Conservation (phyloP, 2,797 vertebrate species). For the Trichosurus vulpecula region DNA sequence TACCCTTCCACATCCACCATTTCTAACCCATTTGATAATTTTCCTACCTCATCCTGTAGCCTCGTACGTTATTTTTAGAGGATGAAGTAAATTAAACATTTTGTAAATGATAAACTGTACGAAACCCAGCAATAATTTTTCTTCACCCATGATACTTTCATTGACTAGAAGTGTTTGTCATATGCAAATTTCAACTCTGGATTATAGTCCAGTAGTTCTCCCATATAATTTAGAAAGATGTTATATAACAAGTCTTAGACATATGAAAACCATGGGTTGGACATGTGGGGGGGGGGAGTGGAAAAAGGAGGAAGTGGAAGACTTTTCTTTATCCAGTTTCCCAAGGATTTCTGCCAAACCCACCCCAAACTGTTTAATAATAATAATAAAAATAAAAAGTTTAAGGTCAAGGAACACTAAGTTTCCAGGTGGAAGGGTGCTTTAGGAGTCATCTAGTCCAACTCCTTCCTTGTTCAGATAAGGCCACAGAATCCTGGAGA, state of each 20-base stretch:
- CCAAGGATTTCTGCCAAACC: neutral
- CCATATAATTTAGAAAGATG: neutral
- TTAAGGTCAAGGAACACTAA: neutral
- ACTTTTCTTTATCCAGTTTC: neutral
- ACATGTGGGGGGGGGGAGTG: no score
- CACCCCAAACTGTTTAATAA: neutral
- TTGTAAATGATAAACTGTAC: neutral
- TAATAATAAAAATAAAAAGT: neutral
- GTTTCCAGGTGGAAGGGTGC: neutral
- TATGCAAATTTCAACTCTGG: neutral
- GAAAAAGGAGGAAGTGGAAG: neutral
- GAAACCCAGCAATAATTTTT: neutral
- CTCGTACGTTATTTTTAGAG: neutral
- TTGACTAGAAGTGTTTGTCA: neutral
- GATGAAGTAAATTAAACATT: neutral
- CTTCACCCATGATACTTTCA: neutral
- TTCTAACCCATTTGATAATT: neutral
- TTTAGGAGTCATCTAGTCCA: neutral
- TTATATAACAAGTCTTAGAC: neutral
- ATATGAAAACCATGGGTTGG: no score
- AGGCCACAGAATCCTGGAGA: neutral
- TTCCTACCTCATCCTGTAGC: neutral
- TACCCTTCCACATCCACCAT: neutral
- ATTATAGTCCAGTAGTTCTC: neutral
- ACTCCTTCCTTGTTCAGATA: neutral